phyloP scores from a whole-genome alignment of 2,113 vertebrate species.

The Trichomycterus rosablanca region DNA sequence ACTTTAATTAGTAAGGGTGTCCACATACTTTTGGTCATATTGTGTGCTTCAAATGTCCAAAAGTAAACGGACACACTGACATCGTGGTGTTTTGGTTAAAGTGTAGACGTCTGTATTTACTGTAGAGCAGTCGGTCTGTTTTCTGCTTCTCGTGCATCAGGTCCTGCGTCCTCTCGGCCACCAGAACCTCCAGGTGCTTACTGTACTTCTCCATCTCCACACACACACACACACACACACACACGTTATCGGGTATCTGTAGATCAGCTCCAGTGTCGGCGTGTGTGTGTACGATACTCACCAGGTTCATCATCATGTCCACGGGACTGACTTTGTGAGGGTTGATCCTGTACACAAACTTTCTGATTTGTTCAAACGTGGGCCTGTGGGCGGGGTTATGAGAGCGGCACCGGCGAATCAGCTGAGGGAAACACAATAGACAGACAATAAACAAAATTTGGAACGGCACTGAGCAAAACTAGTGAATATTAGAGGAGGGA shows the following conservation, averaged over 20 bases:
- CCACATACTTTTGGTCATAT: too few species aligned
- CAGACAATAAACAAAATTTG: too few species aligned
- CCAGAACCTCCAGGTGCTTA: slow-evolving; percentile 81
- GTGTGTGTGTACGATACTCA: slow-evolving; percentile 45
- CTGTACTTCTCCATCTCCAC: slow-evolving; percentile 85
- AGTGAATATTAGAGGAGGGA: too few species aligned
- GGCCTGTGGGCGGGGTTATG: slow-evolving; percentile 72
- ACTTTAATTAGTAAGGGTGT: too few species aligned
- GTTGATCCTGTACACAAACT: slow-evolving; percentile 78
- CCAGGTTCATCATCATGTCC: slow-evolving; percentile 85
- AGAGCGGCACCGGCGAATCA: slow-evolving; percentile 74
- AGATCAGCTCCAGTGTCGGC: too few species aligned
- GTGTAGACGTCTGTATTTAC: slow-evolving; percentile 66
- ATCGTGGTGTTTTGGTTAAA: too few species aligned
- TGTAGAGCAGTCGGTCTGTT: slow-evolving; percentile 75
- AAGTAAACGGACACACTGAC: too few species aligned
- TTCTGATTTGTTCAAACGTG: slow-evolving; percentile 79
- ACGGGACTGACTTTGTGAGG: slow-evolving; percentile 80
- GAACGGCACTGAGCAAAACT: too few species aligned
- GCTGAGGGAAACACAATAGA: slow-evolving; percentile 53
- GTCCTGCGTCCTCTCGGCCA: slow-evolving; percentile 78
- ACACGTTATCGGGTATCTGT: neutral
- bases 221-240: slow-evolving; percentile 29
- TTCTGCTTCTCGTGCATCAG: slow-evolving; percentile 84
- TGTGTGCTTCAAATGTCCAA: too few species aligned